Percentiles rank a stretch among this genome's conserved stretches.
Conservation (phyloP, 2,113 vertebrate genomes). For the Rhombomys opimus region DNA sequence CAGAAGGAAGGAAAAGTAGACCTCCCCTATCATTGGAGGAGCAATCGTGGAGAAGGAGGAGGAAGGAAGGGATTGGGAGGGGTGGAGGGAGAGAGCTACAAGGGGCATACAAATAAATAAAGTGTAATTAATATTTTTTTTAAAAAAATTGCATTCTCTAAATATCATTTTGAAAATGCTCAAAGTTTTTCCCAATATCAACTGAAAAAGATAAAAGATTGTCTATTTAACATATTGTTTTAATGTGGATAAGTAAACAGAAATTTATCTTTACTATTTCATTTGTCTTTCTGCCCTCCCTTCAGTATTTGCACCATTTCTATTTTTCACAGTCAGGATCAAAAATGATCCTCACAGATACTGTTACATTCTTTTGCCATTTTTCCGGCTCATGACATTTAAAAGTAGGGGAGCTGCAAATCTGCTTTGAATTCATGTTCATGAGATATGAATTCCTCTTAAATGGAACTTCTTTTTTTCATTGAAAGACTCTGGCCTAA, state of each 20-base stretch:
- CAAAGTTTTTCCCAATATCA: not conserved
- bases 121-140: too few relatives aligned
- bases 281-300: not conserved
- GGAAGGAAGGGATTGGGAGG: too few relatives aligned
- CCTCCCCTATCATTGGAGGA: too few relatives aligned
- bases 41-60: too few relatives aligned
- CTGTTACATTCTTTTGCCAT: constrained; percentile 20
- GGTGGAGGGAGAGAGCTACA: too few relatives aligned
- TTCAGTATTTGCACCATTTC: not conserved
- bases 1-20: too few relatives aligned
- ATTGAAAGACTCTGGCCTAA: constrained; percentile 63
- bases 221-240: not conserved
- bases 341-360: constrained; percentile 45
- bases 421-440: constrained; percentile 69
- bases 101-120: too few relatives aligned
- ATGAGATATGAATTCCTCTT: constrained; percentile 44
- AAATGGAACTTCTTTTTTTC: constrained; percentile 53
- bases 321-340: constrained; percentile 19
- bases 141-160: not conserved
- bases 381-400: constrained; percentile 61
- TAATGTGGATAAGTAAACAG: constrained; percentile 17
- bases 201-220: not conserved
- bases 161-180: not conserved
- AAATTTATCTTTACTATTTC: constrained; percentile 32
- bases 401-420: constrained; percentile 59